Evolutionary conservation across 2,113 vertebrate genomes (phyloP).

Genomic region (Heptranchias perlo): DNA sequence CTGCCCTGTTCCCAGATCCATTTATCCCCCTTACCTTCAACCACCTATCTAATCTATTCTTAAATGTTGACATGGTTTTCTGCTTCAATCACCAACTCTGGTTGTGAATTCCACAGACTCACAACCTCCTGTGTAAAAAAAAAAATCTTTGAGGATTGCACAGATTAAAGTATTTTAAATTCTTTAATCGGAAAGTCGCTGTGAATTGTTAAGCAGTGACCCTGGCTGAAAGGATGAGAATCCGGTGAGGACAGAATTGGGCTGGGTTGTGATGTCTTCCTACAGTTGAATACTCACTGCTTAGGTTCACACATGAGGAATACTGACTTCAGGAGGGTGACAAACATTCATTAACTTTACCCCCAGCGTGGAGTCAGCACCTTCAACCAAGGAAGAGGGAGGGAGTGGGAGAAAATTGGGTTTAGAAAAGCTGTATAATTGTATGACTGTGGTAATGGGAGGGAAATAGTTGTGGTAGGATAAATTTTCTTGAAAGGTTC

Average conservation of each 20-base stretch:
- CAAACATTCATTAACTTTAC: not conserved
- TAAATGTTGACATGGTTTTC: too few species aligned
- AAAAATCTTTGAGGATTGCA: too few species aligned
- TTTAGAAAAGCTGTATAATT: not conserved
- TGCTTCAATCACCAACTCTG: too few species aligned
- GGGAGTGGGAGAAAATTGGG: not conserved
- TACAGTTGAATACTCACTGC: not conserved
- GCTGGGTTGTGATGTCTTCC: not conserved
- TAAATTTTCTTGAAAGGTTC: constrained; percentile 21
- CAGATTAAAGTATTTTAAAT: not conserved
- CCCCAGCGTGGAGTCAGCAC: not conserved
- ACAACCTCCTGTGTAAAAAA: too few species aligned
- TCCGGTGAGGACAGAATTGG: not conserved
- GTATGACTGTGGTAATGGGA: not conserved
- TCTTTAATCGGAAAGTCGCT: not conserved
- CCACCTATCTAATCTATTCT: too few species aligned
- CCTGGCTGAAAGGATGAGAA: not conserved
- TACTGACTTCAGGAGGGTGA: not conserved
- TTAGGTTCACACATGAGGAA: not conserved
- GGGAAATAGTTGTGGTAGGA: not conserved
- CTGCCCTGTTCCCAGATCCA: too few species aligned
- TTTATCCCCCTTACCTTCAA: too few species aligned
- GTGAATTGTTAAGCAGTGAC: not conserved
- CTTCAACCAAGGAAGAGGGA: not conserved
- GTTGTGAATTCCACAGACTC: too few species aligned